Base-by-base conservation (phyloP, 2,113 vertebrate species). In the Oxyura jamaicensis region DNA sequence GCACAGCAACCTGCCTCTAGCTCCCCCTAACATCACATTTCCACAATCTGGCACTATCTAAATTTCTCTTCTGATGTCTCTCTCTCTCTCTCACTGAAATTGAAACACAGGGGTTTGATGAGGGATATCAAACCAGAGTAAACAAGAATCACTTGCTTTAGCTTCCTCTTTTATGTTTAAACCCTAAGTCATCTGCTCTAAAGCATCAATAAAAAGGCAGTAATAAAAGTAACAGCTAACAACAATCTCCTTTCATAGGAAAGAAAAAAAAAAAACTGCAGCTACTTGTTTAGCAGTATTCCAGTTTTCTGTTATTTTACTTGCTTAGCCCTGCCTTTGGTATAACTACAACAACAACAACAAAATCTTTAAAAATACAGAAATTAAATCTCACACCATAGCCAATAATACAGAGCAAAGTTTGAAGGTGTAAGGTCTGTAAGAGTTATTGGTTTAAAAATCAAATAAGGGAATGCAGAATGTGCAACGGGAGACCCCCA, bases 401-500 rank as follows among this genome's bases (percentile, higher is more conserved):
- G 42, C n/a, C 14, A 5, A 19, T 1, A 0, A 2, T 5, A 50
- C 1, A 10, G 39, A 50, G 33, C 29, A 42, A 83, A 36, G 22
- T 35, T 28, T 21, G 29, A 56, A 62, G 29, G 44, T 6, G 19
- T 6, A 25, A 36, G 48, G 46, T 25, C 72, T 50, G 59, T 16
- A 21, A 60, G 66, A 33, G 10, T 5, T 7, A 18, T 6, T 10
- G 7, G 13, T 20, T 66, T 44, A 48, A 46, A 11, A 10, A 55
- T 22, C 11, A 31, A 52, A 8, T 31, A 48, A 11, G n/a, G 44
- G 58, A 28, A 16, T 6, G 6, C 63, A 35, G 12, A 0, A 39
- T 17, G 44, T 41, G 53, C 25, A 66, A n/a, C 39, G 2, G 5
- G 16, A 26, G 58, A 46, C 29, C 4, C 1, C 33, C 4, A 0